Percentiles rank a stretch among this genome's conserved stretches.
Evolutionary conservation across 1,140 invertebrate genomes (phyloP).

Genomic region (Pseudomyrmex concolor): DNA sequence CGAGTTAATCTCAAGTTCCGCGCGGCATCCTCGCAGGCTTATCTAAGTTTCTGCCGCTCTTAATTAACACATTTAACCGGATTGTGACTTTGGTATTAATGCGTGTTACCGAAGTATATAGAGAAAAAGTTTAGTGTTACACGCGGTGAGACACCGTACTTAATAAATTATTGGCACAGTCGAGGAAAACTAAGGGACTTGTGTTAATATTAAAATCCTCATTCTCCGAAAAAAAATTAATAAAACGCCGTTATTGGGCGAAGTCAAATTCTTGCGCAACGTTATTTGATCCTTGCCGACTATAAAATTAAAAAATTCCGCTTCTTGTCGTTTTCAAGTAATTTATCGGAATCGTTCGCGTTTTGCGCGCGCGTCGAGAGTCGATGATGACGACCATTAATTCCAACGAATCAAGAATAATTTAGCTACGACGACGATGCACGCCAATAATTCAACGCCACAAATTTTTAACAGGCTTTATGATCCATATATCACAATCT

Average conservation of each 20-base stretch:
- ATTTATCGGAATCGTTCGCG: neutral
- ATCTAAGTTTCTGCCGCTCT: slow-evolving; percentile 58
- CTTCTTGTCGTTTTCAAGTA: slow-evolving; percentile 26
- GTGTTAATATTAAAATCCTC: slow-evolving; percentile 4
- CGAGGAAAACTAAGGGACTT: neutral
- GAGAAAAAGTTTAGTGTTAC: slow-evolving; percentile 19
- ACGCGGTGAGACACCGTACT: neutral
- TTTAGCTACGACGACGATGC: neutral
- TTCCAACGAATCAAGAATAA: slow-evolving; percentile 39
- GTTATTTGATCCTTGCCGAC: neutral
- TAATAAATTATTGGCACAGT: neutral
- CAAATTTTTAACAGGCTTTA: slow-evolving; percentile 43
- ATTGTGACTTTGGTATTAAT: slow-evolving; percentile 37
- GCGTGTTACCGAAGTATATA: slow-evolving; percentile 11
- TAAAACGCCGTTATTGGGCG: neutral
- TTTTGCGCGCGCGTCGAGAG: neutral
- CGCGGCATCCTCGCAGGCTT: slow-evolving; percentile 12
- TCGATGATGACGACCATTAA: slow-evolving; percentile 25
- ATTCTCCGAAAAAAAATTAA: neutral
- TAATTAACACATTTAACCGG: slow-evolving; percentile 58
- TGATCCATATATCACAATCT: slow-evolving; percentile 40
- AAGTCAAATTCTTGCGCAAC: slow-evolving; percentile 25
- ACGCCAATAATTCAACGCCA: slow-evolving; percentile 5
- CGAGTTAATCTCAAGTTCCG: slow-evolving; percentile 51
- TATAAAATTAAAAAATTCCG: neutral